Base-by-base conservation (phyloP, 92 coral and sea anemone genomes). In the Siderastrea siderea region DNA sequence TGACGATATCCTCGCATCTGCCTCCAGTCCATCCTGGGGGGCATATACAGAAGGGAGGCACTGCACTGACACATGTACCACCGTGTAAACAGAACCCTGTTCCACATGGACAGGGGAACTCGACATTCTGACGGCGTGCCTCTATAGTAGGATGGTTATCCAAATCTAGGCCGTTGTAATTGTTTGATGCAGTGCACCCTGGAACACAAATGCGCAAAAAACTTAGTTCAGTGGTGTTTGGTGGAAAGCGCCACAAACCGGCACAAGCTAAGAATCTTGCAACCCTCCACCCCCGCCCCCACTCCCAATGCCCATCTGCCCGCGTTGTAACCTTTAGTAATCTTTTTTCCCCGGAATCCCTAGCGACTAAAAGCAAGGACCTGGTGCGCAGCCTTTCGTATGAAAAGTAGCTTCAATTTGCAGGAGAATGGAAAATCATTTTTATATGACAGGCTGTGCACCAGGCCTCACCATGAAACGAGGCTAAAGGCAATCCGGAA, bases 181-280 rank as follows among this genome's bases (percentile, higher is more conserved):
- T 86, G 55, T 89, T 90, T 45, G 95, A 85, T 83, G 97, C 93
- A 3, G 97, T 97, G 54, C 99, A 97, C 17, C 99, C 99, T 97
- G 75, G 16, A 50, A 47, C 48, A 58, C 5, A 46, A 84, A 11
- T 12, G 5, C 2, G 26, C 47, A 12, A 50, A 61, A 45, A 19
- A 14, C 55, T 47, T 38, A 80, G 16, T 11, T 71, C 0, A 15
- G 43, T 7, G 8, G 61, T 3, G 71, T 6, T 12, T 55, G 61
- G 7, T 55, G 61, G 12, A 55, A 12, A 55, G 61, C 61, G 61
- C 61, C 6, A 55, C 61, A 55, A 55, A 55, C 7, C 7, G 6
- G 61, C 61, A 6, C 7, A 55, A 12, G 61, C 6, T n/a, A n/a
- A n/a, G n/a, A n/a, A n/a, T n/a, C n/a, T n/a, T n/a, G n/a, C n/a